These are phyloP conservation scores for Dynastes maya DNA, from an alignment of 2,888 invertebrate genomes.

Conservation along the genomic window DNA sequence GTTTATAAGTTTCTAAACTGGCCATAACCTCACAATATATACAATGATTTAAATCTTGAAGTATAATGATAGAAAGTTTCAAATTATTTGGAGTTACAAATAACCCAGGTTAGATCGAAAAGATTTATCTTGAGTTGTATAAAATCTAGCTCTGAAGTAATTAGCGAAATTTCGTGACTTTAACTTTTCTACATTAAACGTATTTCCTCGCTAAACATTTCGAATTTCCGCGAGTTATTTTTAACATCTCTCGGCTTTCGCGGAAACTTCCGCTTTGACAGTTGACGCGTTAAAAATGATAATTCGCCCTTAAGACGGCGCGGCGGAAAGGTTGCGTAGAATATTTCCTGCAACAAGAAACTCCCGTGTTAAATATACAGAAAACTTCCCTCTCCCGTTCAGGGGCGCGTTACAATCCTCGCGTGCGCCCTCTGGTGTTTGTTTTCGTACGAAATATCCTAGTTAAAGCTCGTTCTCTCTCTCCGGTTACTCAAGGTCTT, in stretches of 20 bases:
- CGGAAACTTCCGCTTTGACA: constrained; percentile 4
- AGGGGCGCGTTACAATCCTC: not conserved
- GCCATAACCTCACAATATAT: no score
- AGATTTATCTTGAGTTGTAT: no score
- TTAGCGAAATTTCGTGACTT: not conserved
- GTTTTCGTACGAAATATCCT: constrained; percentile 30
- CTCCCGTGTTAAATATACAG: constrained; percentile 21
- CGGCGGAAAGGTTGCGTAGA: not conserved
- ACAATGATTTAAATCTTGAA: no score
- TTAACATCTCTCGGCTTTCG: not conserved
- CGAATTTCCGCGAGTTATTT: not conserved
- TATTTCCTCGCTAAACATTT: not conserved
- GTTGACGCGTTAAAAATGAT: constrained; percentile 27
- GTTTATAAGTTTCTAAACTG: no score
- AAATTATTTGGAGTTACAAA: no score
- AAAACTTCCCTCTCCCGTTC: not conserved
- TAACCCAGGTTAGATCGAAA: no score
- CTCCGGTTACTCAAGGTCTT: constrained; percentile 14
- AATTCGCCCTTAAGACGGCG: not conserved
- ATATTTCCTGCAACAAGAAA: constrained; percentile 19
- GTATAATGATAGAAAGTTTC: no score
- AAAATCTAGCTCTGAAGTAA: not conserved
- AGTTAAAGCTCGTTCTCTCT: constrained; percentile 5
- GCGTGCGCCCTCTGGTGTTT: constrained; percentile 29
- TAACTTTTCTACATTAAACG: no score